phyloP scores from a whole-genome alignment of 2,113 vertebrate species.

The Anser cygnoides region DNA sequence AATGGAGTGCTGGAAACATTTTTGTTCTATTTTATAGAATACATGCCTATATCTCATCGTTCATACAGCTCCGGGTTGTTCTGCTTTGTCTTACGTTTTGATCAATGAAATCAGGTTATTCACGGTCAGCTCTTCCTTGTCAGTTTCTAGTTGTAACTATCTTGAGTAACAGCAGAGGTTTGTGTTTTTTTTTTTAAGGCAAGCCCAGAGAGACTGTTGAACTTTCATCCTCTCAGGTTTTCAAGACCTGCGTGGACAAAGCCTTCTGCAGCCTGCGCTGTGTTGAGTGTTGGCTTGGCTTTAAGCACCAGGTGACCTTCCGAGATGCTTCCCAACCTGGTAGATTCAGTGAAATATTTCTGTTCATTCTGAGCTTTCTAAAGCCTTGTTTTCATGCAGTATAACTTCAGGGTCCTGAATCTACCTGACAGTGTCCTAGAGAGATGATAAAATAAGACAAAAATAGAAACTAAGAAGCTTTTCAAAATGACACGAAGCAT shows the following conservation, averaged over 20 bases:
- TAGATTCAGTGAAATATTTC: background rate
- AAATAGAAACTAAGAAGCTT: conserved; percentile 3
- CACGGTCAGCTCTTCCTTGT: background rate
- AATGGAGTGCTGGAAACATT: background rate
- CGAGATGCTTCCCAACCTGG: conserved; percentile 19
- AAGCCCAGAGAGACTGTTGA: background rate
- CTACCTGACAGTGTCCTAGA: background rate
- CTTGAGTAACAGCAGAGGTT: background rate
- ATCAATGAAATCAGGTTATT: background rate
- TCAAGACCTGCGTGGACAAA: background rate
- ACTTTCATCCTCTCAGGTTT: background rate
- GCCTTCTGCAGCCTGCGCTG: background rate
- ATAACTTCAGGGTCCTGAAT: background rate
- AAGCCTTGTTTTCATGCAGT: background rate
- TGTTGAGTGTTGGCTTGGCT: conserved; percentile 14
- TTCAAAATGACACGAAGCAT: conserved; percentile 12
- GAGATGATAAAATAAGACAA: background rate
- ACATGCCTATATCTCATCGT: background rate
- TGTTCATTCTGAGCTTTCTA: background rate
- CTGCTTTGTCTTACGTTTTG: background rate
- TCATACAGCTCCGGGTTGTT: background rate
- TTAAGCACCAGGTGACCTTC: background rate
- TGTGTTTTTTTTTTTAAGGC: background rate
- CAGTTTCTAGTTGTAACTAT: background rate
- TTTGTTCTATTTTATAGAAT: background rate